Conservation (phyloP, 2,888 invertebrate species). For the Seira sanloemensis region DNA sequence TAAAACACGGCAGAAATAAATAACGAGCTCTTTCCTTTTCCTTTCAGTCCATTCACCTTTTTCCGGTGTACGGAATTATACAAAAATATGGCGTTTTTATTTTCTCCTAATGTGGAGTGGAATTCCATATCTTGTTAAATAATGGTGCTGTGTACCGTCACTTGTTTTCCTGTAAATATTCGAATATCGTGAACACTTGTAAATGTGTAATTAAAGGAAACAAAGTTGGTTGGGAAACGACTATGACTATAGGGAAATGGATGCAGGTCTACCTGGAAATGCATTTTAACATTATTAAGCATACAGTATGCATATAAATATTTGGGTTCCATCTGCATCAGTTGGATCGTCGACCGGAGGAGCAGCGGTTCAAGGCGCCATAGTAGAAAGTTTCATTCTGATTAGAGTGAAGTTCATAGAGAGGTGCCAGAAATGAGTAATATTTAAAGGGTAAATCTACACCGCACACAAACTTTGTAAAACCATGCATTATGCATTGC, state of each 20-base stretch:
- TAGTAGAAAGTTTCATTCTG: neutral
- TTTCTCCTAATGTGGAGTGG: neutral
- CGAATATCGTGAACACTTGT: too few relatives aligned
- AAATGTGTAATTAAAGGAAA: too few relatives aligned
- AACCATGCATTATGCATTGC: neutral
- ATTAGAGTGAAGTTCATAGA: neutral
- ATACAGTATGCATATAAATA: too few relatives aligned
- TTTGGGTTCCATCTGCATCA: too few relatives aligned
- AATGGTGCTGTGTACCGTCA: slow-evolving; percentile 40
- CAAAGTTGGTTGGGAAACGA: neutral
- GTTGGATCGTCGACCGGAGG: too few relatives aligned
- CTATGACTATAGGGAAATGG: neutral
- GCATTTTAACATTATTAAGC: too few relatives aligned
- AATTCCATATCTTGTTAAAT: slow-evolving; percentile 10
- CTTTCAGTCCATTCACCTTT: slow-evolving; percentile 37
- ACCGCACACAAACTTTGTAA: neutral
- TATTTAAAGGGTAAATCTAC: neutral
- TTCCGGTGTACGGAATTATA: slow-evolving; percentile 40
- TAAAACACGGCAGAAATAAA: slow-evolving; percentile 25
- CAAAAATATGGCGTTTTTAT: slow-evolving; percentile 17
- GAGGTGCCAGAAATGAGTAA: slow-evolving; percentile 1
- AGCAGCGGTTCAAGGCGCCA: too few relatives aligned
- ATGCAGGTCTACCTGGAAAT: neutral
- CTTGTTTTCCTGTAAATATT: neutral
- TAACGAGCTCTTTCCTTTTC: slow-evolving; percentile 29